Evolutionary conservation across 2,797 vertebrate genomes (phyloP).

Genomic region (Danio aesculapii): DNA sequence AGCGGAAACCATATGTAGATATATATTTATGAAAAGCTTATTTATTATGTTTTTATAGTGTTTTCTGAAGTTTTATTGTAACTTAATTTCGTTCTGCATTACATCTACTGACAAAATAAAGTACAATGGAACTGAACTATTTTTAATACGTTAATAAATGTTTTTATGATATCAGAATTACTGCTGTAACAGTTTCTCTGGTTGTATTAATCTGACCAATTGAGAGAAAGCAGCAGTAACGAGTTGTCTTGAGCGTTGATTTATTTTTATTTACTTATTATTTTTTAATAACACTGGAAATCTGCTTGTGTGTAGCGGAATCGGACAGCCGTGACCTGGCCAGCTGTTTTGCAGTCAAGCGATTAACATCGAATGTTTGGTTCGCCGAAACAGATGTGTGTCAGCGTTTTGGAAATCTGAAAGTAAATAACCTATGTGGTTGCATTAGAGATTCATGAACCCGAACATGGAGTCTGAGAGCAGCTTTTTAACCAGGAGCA

Average conservation of each 20-base stretch:
- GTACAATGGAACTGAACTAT: too few species aligned
- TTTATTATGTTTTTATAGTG: too few species aligned
- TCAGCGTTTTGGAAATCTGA: slow-evolving; percentile 44
- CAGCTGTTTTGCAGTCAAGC: slow-evolving; percentile 42
- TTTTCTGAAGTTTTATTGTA: too few species aligned
- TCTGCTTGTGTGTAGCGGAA: slow-evolving; percentile 21
- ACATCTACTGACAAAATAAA: too few species aligned
- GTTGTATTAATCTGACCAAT: not conserved
- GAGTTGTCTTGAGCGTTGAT: not conserved
- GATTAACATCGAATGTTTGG: slow-evolving; percentile 38
- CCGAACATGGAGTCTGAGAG: slow-evolving; percentile 36
- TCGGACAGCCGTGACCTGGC: slow-evolving; percentile 23
- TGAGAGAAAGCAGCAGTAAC: slow-evolving; percentile 11
- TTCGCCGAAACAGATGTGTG: slow-evolving; percentile 38
- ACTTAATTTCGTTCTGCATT: too few species aligned
- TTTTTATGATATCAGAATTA: not conserved
- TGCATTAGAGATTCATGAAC: slow-evolving; percentile 52
- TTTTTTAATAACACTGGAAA: slow-evolving; percentile 5
- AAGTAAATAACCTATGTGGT: slow-evolving; percentile 48
- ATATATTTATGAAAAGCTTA: too few species aligned
- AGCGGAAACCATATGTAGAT: too few species aligned
- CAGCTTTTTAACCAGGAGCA: slow-evolving; percentile 58
- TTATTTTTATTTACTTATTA: not conserved
- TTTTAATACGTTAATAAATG: not conserved
- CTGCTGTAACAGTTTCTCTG: not conserved